Evolutionary conservation across 2,113 vertebrate species (phyloP), one percentile per base, ranked within the genome.

Genomic region (Campylomormyrus numenius): DNA sequence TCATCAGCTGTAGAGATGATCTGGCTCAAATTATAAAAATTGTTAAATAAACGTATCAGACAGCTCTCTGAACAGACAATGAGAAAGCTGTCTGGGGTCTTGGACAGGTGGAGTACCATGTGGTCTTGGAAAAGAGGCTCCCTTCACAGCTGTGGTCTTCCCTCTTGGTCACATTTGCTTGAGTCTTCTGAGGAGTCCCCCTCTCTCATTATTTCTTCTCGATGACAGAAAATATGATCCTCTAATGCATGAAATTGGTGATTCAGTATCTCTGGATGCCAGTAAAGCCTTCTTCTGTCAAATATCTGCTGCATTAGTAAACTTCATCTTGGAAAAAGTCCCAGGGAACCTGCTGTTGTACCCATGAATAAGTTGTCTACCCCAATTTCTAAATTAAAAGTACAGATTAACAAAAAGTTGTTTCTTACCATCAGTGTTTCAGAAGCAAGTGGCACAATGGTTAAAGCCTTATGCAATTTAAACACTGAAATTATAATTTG

Each of bases 1-100:
- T n/a, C 77, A 45, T 70, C 46, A 48, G 87, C 35, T 88, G 50
- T 46, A 24, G 53, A 9, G 48, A 74, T 48, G 49, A 39, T 46
- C 39, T 39, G 46, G 70, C 39, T 90, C 62, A 88, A 62, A 80
- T 88, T 90, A 39, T 62, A 66, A 88, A 88, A 74, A 70, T 62
- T 88, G 53, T 31, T 87, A 48, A 53, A 58, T 48, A 49, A 83
- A 62, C 31, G 27, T 84, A 45, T 53, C 24, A 48, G 86, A 86
- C 89, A 35, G 66, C 35, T 58, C 19, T 35, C 19, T 74, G 48
- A 87, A 77, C 70, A 83, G 70, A 89, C 8, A 83, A 53, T 39
- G 66, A 31, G 66, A 80, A 89, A 80, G 39, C 45, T 50, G 46
- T 89, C 39, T 52, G 49, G 19, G 45, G 24, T 39, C 46, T 49